Evolutionary conservation across 2,797 vertebrate species (phyloP).

Genomic region (Arnoldichthys spilopterus): DNA sequence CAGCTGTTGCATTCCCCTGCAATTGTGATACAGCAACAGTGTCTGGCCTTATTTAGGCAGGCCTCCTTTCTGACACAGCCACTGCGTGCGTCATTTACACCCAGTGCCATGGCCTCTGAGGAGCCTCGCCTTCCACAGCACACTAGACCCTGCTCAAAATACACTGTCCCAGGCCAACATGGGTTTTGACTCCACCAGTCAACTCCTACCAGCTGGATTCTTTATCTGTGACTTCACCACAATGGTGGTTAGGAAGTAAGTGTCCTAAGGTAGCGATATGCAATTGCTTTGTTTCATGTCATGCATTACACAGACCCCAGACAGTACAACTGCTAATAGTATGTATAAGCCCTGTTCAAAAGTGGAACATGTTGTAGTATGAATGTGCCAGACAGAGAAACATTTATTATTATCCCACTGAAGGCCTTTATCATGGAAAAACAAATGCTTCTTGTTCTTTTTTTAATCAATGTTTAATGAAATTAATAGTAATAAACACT

Average conservation of each 20-base stretch:
- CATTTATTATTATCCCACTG: not conserved
- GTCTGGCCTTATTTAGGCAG: slow-evolving; percentile 96
- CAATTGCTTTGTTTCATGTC: not conserved
- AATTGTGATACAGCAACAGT: slow-evolving; percentile 82
- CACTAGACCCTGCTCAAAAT: slow-evolving; percentile 54
- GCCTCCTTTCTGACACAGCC: slow-evolving; percentile 82
- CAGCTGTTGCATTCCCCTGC: slow-evolving; percentile 90
- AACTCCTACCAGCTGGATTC: slow-evolving; percentile 61
- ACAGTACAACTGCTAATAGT: not conserved
- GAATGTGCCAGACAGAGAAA: not conserved
- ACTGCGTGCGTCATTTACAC: slow-evolving; percentile 85
- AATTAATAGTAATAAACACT: too few species aligned
- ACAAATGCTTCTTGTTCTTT: too few species aligned
- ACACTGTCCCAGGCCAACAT: slow-evolving; percentile 64
- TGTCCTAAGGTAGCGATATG: slow-evolving; percentile 18
- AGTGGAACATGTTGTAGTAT: not conserved
- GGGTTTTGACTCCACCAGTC: slow-evolving; percentile 50
- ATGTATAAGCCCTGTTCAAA: not conserved
- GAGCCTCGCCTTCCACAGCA: slow-evolving; percentile 51
- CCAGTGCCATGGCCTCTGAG: slow-evolving; percentile 65
- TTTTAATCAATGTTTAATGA: too few species aligned
- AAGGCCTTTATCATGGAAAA: not conserved
- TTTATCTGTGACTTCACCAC: slow-evolving; percentile 66
- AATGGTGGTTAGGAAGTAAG: slow-evolving; percentile 54
- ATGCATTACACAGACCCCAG: not conserved